Evolutionary conservation across 2,888 invertebrate genomes (phyloP).

Genomic region (Rhynchonema sp.): DNA sequence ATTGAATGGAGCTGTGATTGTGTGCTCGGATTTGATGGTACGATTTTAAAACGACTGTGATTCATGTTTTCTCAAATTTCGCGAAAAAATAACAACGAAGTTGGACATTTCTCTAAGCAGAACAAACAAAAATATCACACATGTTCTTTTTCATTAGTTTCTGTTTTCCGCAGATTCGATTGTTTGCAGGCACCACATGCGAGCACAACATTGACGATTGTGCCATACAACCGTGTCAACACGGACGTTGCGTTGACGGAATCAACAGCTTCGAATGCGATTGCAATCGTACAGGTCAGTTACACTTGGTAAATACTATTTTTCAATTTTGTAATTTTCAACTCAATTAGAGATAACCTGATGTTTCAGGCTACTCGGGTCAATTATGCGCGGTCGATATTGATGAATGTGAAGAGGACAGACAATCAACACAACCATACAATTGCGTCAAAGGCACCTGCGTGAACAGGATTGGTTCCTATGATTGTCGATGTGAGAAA

Average conservation of each 20-base stretch:
- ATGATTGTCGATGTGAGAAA: neutral
- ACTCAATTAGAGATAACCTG: no score
- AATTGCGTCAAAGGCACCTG: neutral
- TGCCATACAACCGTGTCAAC: conserved; percentile 77
- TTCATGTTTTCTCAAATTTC: neutral
- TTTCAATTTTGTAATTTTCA: no score
- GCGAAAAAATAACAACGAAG: no score
- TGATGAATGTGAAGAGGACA: no score
- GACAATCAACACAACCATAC: neutral
- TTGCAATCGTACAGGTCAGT: conserved; percentile 5
- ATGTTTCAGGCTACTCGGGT: no score
- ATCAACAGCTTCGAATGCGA: conserved; percentile 32
- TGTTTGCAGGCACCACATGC: no score
- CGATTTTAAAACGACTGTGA: neutral
- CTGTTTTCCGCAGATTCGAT: no score
- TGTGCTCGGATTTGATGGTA: neutral
- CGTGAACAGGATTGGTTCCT: neutral
- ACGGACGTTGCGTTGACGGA: conserved; percentile 72
- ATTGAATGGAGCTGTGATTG: neutral
- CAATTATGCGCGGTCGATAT: no score
- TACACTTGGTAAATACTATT: no score
- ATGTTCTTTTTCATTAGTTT: neutral
- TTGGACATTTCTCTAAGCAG: neutral
- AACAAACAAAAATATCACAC: neutral
- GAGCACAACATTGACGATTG: conserved; percentile 71